These are phyloP conservation scores for Aphis gossypii DNA, from an alignment of 1,140 invertebrate genomes.

Conservation along the genomic window DNA sequence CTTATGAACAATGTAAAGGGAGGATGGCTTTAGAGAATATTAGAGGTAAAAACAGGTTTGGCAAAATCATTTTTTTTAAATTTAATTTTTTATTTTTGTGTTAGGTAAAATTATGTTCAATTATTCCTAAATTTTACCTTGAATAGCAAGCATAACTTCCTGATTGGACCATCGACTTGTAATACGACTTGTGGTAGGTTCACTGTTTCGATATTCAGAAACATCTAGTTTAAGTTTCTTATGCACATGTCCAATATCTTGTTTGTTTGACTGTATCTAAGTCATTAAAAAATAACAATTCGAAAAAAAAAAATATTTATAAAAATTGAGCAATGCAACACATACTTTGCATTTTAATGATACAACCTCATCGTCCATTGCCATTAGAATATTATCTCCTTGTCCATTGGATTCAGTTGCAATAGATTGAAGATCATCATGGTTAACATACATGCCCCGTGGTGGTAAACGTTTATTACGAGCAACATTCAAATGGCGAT, in stretches of 20 bases:
- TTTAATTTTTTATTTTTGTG: too few species aligned
- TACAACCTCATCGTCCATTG: conserved; percentile 91
- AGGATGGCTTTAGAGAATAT: too few species aligned
- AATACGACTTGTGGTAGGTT: conserved; percentile 73
- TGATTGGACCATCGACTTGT: conserved; percentile 93
- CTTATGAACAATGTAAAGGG: too few species aligned
- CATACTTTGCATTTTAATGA: conserved; percentile 93
- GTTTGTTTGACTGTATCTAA: conserved; percentile 94
- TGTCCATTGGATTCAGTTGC: conserved; percentile 73
- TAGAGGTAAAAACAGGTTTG: too few species aligned
- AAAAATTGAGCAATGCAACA: neutral
- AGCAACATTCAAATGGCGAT: conserved; percentile 65
- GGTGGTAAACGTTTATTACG: conserved; percentile 91
- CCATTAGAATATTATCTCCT: conserved; percentile 83
- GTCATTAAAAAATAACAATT: conserved; percentile 62
- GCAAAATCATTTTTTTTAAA: too few species aligned
- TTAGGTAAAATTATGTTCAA: neutral
- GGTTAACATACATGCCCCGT: conserved; percentile 95
- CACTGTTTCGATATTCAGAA: conserved; percentile 75
- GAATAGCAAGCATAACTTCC: conserved; percentile 87
- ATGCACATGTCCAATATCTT: conserved; percentile 85
- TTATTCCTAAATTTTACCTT: conserved; percentile 68
- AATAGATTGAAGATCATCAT: conserved; percentile 91
- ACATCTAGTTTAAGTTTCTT: conserved; percentile 77
- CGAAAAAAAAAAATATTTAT: conserved; percentile 39